These are phyloP conservation scores for Lathamus discolor DNA, from an alignment of 2,113 vertebrate species.

Conservation along the genomic window DNA sequence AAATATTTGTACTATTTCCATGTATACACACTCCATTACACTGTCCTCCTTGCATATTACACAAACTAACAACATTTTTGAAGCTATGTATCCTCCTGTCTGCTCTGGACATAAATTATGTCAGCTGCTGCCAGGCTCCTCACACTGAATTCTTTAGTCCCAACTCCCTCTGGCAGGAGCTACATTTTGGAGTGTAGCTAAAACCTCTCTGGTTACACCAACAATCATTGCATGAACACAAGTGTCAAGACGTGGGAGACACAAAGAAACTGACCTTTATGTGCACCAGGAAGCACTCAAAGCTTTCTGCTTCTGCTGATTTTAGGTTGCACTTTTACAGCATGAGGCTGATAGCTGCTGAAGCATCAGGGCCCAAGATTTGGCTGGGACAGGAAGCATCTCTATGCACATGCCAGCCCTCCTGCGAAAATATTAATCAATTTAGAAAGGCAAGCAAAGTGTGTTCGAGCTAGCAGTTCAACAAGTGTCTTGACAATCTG, in stretches of 20 bases:
- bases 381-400: not conserved
- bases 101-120: constrained; percentile 19
- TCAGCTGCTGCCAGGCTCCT: not conserved
- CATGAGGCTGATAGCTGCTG: not conserved
- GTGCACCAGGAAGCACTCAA: not conserved
- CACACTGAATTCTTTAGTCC: not conserved
- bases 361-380: not conserved
- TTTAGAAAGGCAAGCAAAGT: not conserved
- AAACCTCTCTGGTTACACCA: not conserved
- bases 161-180: not conserved
- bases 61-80: constrained; percentile 17
- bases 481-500: accelerated
- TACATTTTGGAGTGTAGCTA: not conserved
- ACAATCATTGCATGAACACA: not conserved
- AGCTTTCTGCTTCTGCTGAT: not conserved
- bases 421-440: not conserved
- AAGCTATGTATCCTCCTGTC: constrained; percentile 4
- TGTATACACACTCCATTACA: constrained; percentile 8
- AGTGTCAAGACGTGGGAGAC: not conserved
- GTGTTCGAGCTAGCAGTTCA: accelerated
- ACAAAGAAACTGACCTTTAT: not conserved
- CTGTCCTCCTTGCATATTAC: not conserved
- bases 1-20: constrained; percentile 62
- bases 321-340: not conserved
- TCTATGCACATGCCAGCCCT: not conserved